Conservation (phyloP, 1,140 invertebrate species). For the Diabrotica virgifera region DNA sequence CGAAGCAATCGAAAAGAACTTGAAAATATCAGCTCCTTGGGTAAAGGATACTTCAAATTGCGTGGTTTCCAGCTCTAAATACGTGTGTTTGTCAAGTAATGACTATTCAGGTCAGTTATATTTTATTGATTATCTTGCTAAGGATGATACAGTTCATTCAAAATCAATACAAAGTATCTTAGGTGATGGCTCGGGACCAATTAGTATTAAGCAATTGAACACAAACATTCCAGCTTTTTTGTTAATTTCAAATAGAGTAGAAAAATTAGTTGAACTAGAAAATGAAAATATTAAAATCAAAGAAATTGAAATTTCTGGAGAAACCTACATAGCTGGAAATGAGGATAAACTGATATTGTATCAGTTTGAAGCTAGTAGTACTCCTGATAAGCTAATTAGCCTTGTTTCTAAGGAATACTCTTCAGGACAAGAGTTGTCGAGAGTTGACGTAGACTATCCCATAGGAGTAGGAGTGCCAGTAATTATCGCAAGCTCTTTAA, state of each 20-base stretch:
- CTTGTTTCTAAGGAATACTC: slow-evolving; percentile 30
- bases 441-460: slow-evolving; percentile 36
- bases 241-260: slow-evolving; percentile 36
- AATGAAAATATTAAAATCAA: slow-evolving; percentile 29
- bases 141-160: slow-evolving; percentile 28
- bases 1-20: slow-evolving; percentile 57
- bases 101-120: slow-evolving; percentile 40
- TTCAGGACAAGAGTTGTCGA: slow-evolving; percentile 25
- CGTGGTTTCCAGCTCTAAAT: slow-evolving; percentile 60
- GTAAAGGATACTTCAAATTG: slow-evolving; percentile 60
- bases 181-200: slow-evolving; percentile 21
- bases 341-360: slow-evolving; percentile 24
- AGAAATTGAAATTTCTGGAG: slow-evolving; percentile 33
- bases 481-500: slow-evolving; percentile 35
- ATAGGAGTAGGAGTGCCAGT: slow-evolving; percentile 37
- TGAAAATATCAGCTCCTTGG: slow-evolving; percentile 62
- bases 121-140: slow-evolving; percentile 36
- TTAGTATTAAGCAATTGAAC: slow-evolving; percentile 26
- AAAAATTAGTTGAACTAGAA: slow-evolving; percentile 33
- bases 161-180: slow-evolving; percentile 30
- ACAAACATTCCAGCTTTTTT: slow-evolving; percentile 33
- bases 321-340: slow-evolving; percentile 30
- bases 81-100: slow-evolving; percentile 58
- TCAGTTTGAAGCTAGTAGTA: slow-evolving; percentile 38
- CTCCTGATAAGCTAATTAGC: slow-evolving; percentile 34